phyloP scores from a whole-genome alignment of 2,797 vertebrate species.

The Spea hammondii region DNA sequence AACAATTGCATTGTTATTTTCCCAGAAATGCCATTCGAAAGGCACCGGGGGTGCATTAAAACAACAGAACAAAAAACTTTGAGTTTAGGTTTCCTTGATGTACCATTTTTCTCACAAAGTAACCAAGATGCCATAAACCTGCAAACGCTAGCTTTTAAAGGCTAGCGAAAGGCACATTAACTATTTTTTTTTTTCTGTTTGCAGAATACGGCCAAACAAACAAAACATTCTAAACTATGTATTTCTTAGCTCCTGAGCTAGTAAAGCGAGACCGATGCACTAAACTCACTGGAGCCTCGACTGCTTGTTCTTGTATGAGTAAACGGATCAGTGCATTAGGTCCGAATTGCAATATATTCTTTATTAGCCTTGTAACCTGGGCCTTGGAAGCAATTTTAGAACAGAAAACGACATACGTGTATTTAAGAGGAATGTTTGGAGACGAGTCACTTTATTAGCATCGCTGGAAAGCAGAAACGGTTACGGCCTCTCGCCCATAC shows the following conservation, averaged over 20 bases:
- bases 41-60: not conserved
- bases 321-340: no score
- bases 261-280: no score
- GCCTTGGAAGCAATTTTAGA: no score
- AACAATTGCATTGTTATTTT: conserved; percentile 20
- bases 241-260: no score
- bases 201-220: not conserved
- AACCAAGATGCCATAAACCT: not conserved
- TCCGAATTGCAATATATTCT: no score
- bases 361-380: no score
- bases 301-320: no score
- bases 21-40: conserved; percentile 28
- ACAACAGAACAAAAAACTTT: not conserved
- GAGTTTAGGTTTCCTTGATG: not conserved
- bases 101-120: conserved; percentile 1
- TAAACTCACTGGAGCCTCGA: no score
- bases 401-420: no score
- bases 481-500: not conserved
- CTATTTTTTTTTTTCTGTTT: conserved; percentile 4
- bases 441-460: not conserved
- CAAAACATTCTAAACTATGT: not conserved
- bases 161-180: conserved; percentile 44
- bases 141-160: conserved; percentile 15
- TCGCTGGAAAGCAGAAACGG: no score
- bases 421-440: not conserved